phyloP scores from a whole-genome alignment of 2,113 vertebrate genomes.

The Eclectus roratus region DNA sequence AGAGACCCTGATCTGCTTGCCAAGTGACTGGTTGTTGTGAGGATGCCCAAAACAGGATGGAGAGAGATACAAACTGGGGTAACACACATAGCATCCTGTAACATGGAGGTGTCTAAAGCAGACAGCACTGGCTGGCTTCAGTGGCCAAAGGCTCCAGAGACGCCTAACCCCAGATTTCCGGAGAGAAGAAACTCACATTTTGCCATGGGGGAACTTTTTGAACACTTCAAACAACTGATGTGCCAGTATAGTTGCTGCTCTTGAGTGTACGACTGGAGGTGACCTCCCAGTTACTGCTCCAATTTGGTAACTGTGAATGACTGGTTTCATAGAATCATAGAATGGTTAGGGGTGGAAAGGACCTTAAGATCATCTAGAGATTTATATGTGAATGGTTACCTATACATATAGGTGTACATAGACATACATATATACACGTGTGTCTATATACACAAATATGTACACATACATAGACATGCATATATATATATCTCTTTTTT shows the following conservation, averaged over 20 bases:
- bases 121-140: not conserved
- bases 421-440: not conserved
- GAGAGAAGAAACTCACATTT: rapidly evolving
- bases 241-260: not conserved
- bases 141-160: not conserved
- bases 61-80: not conserved
- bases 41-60: not conserved
- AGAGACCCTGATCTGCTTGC: not conserved
- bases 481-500: not conserved
- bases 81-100: not conserved
- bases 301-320: not conserved
- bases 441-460: not conserved
- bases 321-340: not conserved
- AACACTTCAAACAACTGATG: not conserved
- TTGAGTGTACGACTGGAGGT: rapidly evolving
- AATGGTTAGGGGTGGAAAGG: not conserved
- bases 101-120: not conserved
- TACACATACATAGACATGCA: not conserved
- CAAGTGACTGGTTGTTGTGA: not conserved
- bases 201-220: not conserved
- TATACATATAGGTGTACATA: not conserved
- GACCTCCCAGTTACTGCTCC: not conserved
- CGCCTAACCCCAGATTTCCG: not conserved
- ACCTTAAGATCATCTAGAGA: not conserved
- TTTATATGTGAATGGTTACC: not conserved